Base-by-base conservation (phyloP, 2,797 vertebrate species). In the Neomorphus geoffroyi region DNA sequence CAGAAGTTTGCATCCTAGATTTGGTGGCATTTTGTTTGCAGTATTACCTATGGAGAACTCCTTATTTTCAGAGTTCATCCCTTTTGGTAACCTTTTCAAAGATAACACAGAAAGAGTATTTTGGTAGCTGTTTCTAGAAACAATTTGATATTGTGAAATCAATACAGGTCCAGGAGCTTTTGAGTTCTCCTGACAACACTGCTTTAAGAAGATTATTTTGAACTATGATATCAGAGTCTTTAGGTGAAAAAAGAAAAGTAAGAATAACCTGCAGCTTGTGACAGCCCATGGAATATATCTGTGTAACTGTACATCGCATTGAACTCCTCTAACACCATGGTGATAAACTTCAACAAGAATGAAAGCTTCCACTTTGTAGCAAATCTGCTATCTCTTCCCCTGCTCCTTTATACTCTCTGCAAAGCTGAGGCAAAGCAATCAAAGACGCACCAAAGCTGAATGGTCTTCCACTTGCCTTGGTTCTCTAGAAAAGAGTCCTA, bases 241-340 rank as follows among this genome's bases (percentile, higher is more conserved):
- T 4, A 67, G n/a, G 21, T 18, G 8, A 11, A 37, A 56, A 54
- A 50, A 39, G 56, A 37, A 28, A 61, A 5, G 3, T 9, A 27
- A 4, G 7, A 80, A 35, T 56, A 77, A n/a, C 53, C 24, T 50
- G 7, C 53, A 62, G 7, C 21, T 62, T 48, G 18, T 89, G 43
- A 22, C 18, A 67, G 15, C 18, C 71, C 39, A 23, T 57, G 12
- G 10, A 39, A 18, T 24, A 2, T 17, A 4, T 8, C 48, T 69
- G 43, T 30, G 9, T 33, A 69, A 69, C 32, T 35, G 13, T 11
- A 14, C 2, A 0, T 57, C 3, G 0, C 3, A 2, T 2, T 71
- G 21, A 64, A 53, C 23, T 67, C 57, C 33, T 17, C 28, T 41
- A 53, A 74, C 26, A 45, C 3, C 15, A 5, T 1, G 3, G 27